Conservation (phyloP, 2,113 vertebrate species). For the Poecilia latipinna region DNA sequence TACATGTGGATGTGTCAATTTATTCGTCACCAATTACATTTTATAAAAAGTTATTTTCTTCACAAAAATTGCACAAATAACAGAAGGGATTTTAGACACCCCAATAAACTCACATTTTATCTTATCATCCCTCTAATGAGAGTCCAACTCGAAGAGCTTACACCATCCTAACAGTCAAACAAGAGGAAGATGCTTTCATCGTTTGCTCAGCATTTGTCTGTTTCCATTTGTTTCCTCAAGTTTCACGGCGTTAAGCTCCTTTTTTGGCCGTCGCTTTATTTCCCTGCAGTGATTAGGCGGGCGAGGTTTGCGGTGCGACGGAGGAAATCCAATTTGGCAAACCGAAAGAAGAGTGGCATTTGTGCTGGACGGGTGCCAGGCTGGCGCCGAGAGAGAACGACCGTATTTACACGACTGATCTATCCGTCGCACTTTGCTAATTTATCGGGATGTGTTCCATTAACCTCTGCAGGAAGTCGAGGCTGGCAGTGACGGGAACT, state of each 20-base stretch:
- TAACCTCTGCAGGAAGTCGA: slow-evolving; percentile 11
- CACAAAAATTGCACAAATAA: too few relatives aligned
- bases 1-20: too few relatives aligned
- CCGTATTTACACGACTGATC: slow-evolving; percentile 5
- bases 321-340: background rate
- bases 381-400: background rate
- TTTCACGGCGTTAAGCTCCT: background rate
- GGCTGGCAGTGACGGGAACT: background rate
- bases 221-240: background rate
- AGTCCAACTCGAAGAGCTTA: background rate
- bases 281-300: background rate
- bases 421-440: slow-evolving; percentile 27
- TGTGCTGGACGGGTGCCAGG: slow-evolving; percentile 12
- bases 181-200: background rate
- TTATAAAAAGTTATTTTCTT: too few relatives aligned
- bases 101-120: too few relatives aligned
- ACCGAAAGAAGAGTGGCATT: slow-evolving; percentile 2
- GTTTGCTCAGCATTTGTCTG: background rate
- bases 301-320: background rate
- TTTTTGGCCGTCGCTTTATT: slow-evolving; percentile 1
- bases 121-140: background rate
- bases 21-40: too few relatives aligned
- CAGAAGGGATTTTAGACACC: too few relatives aligned
- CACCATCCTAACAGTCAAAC: background rate
- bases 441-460: slow-evolving; percentile 32